Conservation (phyloP, 2,888 invertebrate species). For the Chelonus formosanus region DNA sequence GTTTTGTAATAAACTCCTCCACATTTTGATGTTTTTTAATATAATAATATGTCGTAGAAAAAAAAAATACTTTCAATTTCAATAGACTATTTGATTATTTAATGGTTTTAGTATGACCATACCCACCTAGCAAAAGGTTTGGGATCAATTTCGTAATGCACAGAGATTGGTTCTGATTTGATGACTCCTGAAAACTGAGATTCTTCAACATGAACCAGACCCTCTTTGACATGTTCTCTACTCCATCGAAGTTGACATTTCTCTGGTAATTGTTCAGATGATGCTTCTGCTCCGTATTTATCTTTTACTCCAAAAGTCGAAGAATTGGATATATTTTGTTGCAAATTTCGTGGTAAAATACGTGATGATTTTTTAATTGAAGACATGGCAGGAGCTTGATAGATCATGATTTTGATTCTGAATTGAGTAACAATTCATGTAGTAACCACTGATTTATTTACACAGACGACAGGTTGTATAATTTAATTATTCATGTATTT, state of each 20-base stretch:
- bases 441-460: neutral
- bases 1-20: conserved; percentile 31
- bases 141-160: conserved; percentile 67
- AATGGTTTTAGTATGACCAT: neutral
- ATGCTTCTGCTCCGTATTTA: conserved; percentile 34
- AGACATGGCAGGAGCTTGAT: conserved; percentile 59
- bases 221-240: conserved; percentile 66
- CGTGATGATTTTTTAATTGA: conserved; percentile 60
- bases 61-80: neutral
- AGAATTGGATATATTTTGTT: conserved; percentile 46
- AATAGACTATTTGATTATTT: too few species aligned
- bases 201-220: conserved; percentile 65
- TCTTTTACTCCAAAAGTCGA: conserved; percentile 41
- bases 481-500: too few species aligned
- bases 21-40: conserved; percentile 22
- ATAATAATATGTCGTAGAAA: conserved; percentile 3
- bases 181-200: conserved; percentile 65
- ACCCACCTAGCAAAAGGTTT: conserved; percentile 68
- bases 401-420: conserved; percentile 50
- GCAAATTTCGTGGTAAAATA: conserved; percentile 53
- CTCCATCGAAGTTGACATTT: conserved; percentile 66
- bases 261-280: conserved; percentile 55
- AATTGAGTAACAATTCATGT: neutral
- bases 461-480: too few species aligned
- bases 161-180: conserved; percentile 67